Evolutionary conservation across 1,140 invertebrate genomes (phyloP), one percentile per base, ranked within the genome.

Genomic region (Euwallacea similis): DNA sequence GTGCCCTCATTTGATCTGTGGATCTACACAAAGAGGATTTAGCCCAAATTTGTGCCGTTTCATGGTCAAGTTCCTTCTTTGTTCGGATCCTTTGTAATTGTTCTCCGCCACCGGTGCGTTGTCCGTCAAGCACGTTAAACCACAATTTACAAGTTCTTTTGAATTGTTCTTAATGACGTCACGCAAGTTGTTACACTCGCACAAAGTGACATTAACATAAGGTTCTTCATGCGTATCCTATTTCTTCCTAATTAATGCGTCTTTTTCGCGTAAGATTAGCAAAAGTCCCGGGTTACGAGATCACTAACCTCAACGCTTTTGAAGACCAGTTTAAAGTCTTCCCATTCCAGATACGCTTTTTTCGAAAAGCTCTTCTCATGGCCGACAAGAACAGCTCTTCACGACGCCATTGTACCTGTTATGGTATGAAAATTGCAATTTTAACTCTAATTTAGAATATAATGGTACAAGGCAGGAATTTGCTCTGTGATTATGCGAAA

Each of bases 11-110:
- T 33, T 33, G 21, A 33, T 33, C 21, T 33, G 21, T 33, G 21
- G 21, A 4, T 33, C 21, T 33, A 33, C 21, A 50, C 46, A 50
- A 50, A 50, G 46, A 50, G 9, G 13, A 13, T 11, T 50, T 50
- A 50, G 46, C 46, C 61, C 43, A 63, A 63, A 47, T 63, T 42
- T 53, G 33, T 53, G 42, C 21, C 11, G 65, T 66, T 66, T 66
- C 65, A 66, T 43, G 65, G 65, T 66, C 65, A 66, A 66, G 65
- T 66, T 66, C 65, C n/a, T 65, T 16, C 41, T 66, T 66, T 66
- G 65, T 66, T 66, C 42, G 33, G 53, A 8, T 44, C 53, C 16
- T 21, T 56, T 56, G 54, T 61, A 42, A 7, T 61, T 61, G 42
- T 63, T 63, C 61, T 10, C 42, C 16, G 42, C 59, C 42, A 61